Evolutionary conservation across 2,888 invertebrate genomes (phyloP).

Genomic region (Trichopria drosophilae): DNA sequence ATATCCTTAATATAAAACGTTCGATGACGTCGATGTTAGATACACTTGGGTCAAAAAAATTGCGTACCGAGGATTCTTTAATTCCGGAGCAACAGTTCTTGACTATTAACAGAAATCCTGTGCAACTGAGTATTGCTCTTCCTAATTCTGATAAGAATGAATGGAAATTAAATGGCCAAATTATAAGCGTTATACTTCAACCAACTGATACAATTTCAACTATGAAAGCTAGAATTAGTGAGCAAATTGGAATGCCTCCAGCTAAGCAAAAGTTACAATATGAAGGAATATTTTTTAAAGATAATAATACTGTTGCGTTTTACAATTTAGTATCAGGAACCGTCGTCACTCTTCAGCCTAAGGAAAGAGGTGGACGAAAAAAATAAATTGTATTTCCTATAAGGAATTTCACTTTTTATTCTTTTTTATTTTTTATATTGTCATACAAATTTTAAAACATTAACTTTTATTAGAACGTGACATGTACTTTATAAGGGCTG

Average conservation of each 20-base stretch:
- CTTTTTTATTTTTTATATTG: no score
- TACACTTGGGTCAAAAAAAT: constrained; percentile 84
- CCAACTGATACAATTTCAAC: constrained; percentile 78
- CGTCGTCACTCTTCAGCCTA: constrained; percentile 84
- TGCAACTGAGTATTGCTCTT: constrained; percentile 78
- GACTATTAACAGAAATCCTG: constrained; percentile 72
- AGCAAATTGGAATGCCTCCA: constrained; percentile 88
- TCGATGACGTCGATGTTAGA: constrained; percentile 63
- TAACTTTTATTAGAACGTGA: no score
- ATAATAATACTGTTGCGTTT: constrained; percentile 90
- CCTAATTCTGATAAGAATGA: constrained; percentile 90
- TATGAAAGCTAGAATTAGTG: constrained; percentile 85
- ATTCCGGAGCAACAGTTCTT: constrained; percentile 86
- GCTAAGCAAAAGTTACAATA: constrained; percentile 96
- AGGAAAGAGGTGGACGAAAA: constrained; percentile 97
- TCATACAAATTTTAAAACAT: no score
- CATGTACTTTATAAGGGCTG: no score
- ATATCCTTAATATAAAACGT: constrained; percentile 61
- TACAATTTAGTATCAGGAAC: constrained; percentile 91
- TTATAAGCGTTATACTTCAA: constrained; percentile 75
- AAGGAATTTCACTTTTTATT: no score
- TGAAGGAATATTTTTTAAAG: constrained; percentile 98
- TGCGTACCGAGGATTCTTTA: constrained; percentile 89
- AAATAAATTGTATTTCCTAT: no score
- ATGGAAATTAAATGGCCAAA: constrained; percentile 93